Evolutionary conservation across 2,888 invertebrate genomes (phyloP), one percentile per base, ranked within the genome.

Genomic region (Fragum fragum): DNA sequence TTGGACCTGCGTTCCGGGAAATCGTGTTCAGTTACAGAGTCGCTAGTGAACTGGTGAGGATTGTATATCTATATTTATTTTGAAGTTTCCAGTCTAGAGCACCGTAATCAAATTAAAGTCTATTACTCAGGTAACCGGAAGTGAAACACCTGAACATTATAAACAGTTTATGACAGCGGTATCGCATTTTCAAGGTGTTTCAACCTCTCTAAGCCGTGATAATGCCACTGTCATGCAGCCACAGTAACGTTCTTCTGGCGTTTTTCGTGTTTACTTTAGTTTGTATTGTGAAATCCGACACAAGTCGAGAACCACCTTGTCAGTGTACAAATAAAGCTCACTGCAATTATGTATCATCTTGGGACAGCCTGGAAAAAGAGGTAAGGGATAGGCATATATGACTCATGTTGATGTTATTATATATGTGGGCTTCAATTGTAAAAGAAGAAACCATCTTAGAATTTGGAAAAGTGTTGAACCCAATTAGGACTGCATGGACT

Each of bases 341-440:
- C 29, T 78, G 78, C 39, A 57, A 78, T n/a, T 59, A 63, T 68
- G 73, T 78, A n/a, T 11, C 28, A 2, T 55, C 73, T 29, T 78
- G 78, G 78, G 63, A 68, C 9, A 39, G 28, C 7, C 39, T 23
- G 0, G 23, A 23, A 5, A 68, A 68, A 36, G 78, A 78, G 73
- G 78, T 78, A 57, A 59, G 59, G 3, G 16, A n/a, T 36, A 5
- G 57, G 26, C 3, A 9, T 3, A 9, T 57, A 28, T 57, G 57
- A 57, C 57, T 57, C 57, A 57, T 36, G 32, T 36, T 36, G 32
- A 36, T 36, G 32, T 9, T 36, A 36, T 36, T 36, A 9, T 36
- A 9, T 36, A 36, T 36, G 32, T 36, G 5, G 32, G 32, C n/a
- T n/a, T n/a, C n/a, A n/a, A n/a, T n/a, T n/a, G n/a, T n/a, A n/a